Evolutionary conservation across 1,140 invertebrate genomes (phyloP), one percentile per base, ranked within the genome.

Genomic region (Idris sp.): DNA sequence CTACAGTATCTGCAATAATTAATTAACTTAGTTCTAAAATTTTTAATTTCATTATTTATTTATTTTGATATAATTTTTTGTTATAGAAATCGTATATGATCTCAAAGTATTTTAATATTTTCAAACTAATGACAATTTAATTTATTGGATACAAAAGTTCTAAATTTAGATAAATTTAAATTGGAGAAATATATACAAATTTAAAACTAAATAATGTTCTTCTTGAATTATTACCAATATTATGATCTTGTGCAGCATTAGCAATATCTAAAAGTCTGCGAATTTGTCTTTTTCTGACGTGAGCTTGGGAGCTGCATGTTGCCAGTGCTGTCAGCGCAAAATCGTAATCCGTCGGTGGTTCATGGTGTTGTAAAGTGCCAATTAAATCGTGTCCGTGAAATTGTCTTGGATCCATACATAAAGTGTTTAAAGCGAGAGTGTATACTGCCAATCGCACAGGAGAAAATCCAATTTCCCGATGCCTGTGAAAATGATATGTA

Each of bases 331-430:
- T 89, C 6, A 92, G 85, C 0, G 92, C 91, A 76, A 92, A 93
- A 62, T 93, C 92, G 56, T 92, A 90, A 78, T 93, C 92, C 18
- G 89, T 89, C 2, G 87, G 85, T 1, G 89, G 85, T 51, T 93
- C 92, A 19, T 93, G 92, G 76, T 94, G 93, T 38, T 93, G 90
- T 31, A 94, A 78, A 0, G 90, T 91, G 48, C 92, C 90, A 4
- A 94, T 91, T 74, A 94, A 84, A 81, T 96, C 94, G 69, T 95
- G 93, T 1, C 93, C 93, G 82, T 95, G 91, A 82, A 95, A 95
- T 64, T 93, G 91, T 72, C 93, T 89, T 0, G 94, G 94, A 80
- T 96, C 94, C 82, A 92, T 91, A 84, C 94, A 96, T 16, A 94
- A 88, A 1, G 93, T 91, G 11, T 91, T 93, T 26, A 95, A 81